These are phyloP conservation scores for Odontamblyopus lacepedii DNA, from an alignment of 2,797 vertebrate species.

Conservation along the genomic window DNA sequence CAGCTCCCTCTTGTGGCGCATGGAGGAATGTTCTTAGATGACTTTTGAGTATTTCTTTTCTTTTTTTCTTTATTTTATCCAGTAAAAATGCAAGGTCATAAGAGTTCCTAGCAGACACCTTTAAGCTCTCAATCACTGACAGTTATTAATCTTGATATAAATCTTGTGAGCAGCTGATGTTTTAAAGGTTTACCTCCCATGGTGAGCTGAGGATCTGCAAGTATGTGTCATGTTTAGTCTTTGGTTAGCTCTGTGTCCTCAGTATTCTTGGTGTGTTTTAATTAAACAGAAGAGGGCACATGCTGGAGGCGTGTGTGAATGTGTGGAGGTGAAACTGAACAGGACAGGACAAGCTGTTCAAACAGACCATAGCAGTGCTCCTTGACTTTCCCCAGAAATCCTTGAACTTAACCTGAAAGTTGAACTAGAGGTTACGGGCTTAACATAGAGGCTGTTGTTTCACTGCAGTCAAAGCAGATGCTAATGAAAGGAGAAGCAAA, in stretches of 20 bases:
- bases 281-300: slow-evolving; percentile 60
- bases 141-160: slow-evolving; percentile 50
- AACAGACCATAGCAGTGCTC: slow-evolving; percentile 38
- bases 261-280: slow-evolving; percentile 39
- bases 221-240: slow-evolving; percentile 27
- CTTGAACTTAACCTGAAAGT: slow-evolving; percentile 58
- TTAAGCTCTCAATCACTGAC: slow-evolving; percentile 59
- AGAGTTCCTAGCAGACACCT: slow-evolving; percentile 43
- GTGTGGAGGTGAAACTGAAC: slow-evolving; percentile 62
- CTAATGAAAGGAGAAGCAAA: slow-evolving; percentile 64
- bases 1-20: slow-evolving; percentile 63
- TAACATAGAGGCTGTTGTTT: slow-evolving; percentile 34
- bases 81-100: slow-evolving; percentile 3
- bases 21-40: slow-evolving; percentile 28
- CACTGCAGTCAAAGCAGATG: slow-evolving; percentile 16
- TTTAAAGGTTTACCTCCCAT: slow-evolving; percentile 15
- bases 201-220: slow-evolving; percentile 20
- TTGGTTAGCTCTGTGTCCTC: slow-evolving; percentile 30
- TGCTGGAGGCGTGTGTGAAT: slow-evolving; percentile 30
- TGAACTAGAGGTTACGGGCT: slow-evolving; percentile 52
- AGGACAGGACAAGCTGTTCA: slow-evolving; percentile 73
- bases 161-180: slow-evolving; percentile 44
- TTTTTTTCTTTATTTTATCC: not conserved
- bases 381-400: slow-evolving; percentile 52
- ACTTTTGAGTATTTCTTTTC: not conserved